Evolutionary conservation across 2,888 invertebrate species (phyloP).

Genomic region (Halocaridina rubra): DNA sequence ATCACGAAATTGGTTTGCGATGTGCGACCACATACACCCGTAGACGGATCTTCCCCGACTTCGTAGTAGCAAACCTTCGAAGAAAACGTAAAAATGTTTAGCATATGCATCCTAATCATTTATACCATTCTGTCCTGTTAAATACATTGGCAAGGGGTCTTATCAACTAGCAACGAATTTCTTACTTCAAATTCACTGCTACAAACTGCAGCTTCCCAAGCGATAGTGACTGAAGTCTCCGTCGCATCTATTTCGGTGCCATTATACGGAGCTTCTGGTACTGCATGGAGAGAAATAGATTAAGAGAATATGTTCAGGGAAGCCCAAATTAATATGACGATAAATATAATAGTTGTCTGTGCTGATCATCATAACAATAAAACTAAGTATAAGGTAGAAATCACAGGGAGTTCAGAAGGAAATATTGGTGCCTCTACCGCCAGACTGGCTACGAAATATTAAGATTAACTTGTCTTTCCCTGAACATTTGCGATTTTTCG

Average conservation of each 20-base stretch:
- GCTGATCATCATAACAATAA: no score
- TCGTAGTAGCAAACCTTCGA: conserved; percentile 32
- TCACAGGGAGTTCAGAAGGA: no score
- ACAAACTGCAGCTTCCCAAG: conserved; percentile 12
- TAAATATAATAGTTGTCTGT: no score
- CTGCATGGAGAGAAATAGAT: no score
- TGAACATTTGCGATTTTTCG: no score
- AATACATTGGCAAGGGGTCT: not conserved
- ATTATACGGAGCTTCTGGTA: not conserved
- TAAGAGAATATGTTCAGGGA: no score
- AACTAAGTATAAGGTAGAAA: no score
- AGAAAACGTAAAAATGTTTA: not conserved
- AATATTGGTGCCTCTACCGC: no score
- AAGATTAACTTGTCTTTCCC: no score
- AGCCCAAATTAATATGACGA: no score
- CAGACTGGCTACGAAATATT: no score
- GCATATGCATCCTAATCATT: not conserved
- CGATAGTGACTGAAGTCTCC: conserved; percentile 12
- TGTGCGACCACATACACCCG: not conserved
- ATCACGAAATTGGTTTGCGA: not conserved
- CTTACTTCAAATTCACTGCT: conserved; percentile 15
- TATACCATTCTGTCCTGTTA: not conserved
- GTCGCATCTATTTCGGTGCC: conserved; percentile 9
- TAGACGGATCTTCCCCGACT: not conserved
- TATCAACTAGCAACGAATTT: not conserved